These are phyloP conservation scores for Rhynchomys soricoides DNA, from an alignment of 2,113 vertebrate genomes.

Conservation along the genomic window DNA sequence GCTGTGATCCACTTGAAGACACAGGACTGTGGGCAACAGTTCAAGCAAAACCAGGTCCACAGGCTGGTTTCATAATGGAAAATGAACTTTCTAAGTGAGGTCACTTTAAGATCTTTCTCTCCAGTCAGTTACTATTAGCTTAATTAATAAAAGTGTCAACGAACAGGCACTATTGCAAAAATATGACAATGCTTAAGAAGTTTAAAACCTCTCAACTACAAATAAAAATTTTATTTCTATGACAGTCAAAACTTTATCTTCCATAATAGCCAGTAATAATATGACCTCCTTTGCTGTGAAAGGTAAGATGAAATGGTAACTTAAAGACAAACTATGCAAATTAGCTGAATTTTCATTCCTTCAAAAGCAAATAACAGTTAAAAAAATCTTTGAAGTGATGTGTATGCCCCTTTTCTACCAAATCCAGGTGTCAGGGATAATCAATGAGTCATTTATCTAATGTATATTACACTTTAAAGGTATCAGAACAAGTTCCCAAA, in stretches of 20 bases:
- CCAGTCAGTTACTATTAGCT: background rate
- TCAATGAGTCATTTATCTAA: conserved; percentile 84
- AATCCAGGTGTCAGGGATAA: conserved; percentile 81
- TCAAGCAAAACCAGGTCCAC: background rate
- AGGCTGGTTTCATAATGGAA: background rate
- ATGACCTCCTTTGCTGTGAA: background rate
- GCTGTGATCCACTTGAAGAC: background rate
- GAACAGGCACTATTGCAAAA: background rate
- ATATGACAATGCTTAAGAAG: background rate
- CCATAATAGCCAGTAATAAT: rapidly evolving
- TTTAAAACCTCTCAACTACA: conserved; percentile 69
- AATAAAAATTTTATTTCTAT: conserved; percentile 76
- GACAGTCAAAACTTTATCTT: background rate
- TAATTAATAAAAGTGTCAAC: background rate
- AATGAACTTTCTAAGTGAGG: background rate
- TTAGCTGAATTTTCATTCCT: background rate
- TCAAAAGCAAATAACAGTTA: conserved; percentile 68
- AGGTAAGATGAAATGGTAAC: conserved; percentile 54
- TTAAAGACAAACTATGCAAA: conserved; percentile 45
- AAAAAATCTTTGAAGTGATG: conserved; percentile 48
- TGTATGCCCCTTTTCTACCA: conserved; percentile 63
- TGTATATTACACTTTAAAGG: conserved; percentile 83
- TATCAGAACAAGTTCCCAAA: conserved; percentile 78
- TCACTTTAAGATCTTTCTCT: background rate
- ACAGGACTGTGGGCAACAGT: background rate